Evolutionary conservation across 2,888 invertebrate species (phyloP).

Genomic region (Limnephilus marmoratus): DNA sequence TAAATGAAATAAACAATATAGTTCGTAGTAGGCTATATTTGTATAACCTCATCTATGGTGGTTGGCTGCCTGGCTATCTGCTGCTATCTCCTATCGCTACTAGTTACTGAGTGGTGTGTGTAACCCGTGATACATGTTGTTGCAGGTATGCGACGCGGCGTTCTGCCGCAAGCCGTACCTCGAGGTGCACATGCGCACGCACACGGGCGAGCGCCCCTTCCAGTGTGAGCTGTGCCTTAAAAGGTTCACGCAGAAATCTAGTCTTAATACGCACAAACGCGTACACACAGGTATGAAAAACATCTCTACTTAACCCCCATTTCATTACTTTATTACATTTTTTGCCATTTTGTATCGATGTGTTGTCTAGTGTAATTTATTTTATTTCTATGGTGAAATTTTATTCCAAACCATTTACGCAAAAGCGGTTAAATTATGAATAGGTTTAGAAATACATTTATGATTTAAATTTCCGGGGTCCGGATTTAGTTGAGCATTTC

Average conservation of each 20-base stretch:
- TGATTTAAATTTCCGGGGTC: not conserved
- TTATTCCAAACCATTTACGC: not conserved
- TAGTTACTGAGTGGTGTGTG: not conserved
- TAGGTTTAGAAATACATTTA: not conserved
- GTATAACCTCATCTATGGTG: not conserved
- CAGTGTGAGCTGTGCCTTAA: constrained; percentile 86
- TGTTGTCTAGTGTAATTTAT: not conserved
- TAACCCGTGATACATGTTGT: not conserved
- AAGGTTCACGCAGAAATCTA: constrained; percentile 84
- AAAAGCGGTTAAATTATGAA: not conserved
- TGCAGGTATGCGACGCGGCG: constrained; percentile 83
- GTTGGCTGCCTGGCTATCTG: not conserved
- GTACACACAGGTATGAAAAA: constrained; percentile 75
- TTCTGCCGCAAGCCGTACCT: constrained; percentile 89
- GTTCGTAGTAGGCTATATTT: not conserved
- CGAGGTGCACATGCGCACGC: constrained; percentile 89
- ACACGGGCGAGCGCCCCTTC: constrained; percentile 86
- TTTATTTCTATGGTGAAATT: not conserved
- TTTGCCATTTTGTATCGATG: not conserved
- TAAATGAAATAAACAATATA: not conserved
- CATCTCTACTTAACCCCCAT: not conserved
- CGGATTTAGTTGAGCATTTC: not conserved
- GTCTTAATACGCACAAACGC: constrained; percentile 81
- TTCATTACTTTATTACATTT: not conserved
- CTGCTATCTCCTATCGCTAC: not conserved